phyloP scores from a whole-genome alignment of 2,888 invertebrate species.

The Drosophila mimica region DNA sequence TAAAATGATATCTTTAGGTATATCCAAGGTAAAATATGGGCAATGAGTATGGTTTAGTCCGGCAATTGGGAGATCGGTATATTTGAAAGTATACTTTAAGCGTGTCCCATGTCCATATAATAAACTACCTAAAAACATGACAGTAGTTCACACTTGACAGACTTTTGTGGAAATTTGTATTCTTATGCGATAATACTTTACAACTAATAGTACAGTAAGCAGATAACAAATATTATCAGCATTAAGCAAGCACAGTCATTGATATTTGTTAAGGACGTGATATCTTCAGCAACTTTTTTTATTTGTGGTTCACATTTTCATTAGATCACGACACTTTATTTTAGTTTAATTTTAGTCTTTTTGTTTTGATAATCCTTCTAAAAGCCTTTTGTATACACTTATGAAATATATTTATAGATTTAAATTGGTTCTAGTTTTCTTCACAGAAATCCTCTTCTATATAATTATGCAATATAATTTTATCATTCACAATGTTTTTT shows the following conservation, averaged over 20 bases:
- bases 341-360: neutral
- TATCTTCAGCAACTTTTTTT: neutral
- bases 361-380: neutral
- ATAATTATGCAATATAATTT: neutral
- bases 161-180: neutral
- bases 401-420: neutral
- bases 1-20: too few species aligned
- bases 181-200: neutral
- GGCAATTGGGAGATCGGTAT: neutral
- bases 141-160: neutral
- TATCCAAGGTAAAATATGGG: neutral
- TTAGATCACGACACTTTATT: neutral
- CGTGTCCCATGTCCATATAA: neutral
- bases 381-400: neutral
- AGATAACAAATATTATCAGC: constrained; percentile 28
- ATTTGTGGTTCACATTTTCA: neutral
- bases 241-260: constrained; percentile 4
- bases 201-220: constrained; percentile 1
- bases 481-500: neutral
- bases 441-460: too few species aligned
- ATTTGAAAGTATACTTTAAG: too few species aligned
- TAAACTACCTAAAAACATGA: neutral
- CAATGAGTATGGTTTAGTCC: neutral
- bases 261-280: neutral
- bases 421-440: neutral